These are phyloP conservation scores for Synodontis membranacea DNA, from an alignment of 2,113 vertebrate species.

Conservation along the genomic window DNA sequence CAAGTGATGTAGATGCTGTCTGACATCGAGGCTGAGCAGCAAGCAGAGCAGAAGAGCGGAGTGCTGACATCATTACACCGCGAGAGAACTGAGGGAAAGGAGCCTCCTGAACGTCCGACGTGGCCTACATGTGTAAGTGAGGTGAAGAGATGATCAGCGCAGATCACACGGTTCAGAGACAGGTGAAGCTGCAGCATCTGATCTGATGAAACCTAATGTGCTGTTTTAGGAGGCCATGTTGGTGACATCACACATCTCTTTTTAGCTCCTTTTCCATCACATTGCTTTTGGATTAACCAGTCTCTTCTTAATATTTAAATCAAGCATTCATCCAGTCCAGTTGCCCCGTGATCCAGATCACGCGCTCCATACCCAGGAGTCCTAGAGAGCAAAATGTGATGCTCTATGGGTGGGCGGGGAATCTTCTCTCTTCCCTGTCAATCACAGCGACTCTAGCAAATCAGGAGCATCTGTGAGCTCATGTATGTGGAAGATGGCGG, in stretches of 20 bases:
- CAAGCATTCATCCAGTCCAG: background rate
- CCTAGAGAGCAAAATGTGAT: background rate
- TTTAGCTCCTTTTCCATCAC: background rate
- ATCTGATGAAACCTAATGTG: background rate
- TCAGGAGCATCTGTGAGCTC: background rate
- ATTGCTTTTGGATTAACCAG: background rate
- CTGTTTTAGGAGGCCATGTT: background rate
- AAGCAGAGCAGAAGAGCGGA: conserved; percentile 56
- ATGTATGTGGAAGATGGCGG: background rate
- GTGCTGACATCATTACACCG: conserved; percentile 45
- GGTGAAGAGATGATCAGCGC: conserved; percentile 17
- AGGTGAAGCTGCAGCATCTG: background rate
- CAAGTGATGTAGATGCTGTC: conserved; percentile 52
- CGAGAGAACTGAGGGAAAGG: conserved; percentile 60
- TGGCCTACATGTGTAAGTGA: conserved; percentile 35
- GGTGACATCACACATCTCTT: background rate
- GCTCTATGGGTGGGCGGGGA: background rate
- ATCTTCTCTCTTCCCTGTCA: background rate
- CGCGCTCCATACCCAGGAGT: background rate
- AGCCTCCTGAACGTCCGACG: conserved; percentile 66
- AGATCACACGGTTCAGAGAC: conserved; percentile 23
- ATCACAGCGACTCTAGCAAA: background rate
- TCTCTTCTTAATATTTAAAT: background rate
- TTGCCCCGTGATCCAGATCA: too few relatives aligned
- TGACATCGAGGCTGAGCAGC: conserved; percentile 54